Conservation (phyloP, 2,888 invertebrate species). For the Xylota sylvarum region DNA sequence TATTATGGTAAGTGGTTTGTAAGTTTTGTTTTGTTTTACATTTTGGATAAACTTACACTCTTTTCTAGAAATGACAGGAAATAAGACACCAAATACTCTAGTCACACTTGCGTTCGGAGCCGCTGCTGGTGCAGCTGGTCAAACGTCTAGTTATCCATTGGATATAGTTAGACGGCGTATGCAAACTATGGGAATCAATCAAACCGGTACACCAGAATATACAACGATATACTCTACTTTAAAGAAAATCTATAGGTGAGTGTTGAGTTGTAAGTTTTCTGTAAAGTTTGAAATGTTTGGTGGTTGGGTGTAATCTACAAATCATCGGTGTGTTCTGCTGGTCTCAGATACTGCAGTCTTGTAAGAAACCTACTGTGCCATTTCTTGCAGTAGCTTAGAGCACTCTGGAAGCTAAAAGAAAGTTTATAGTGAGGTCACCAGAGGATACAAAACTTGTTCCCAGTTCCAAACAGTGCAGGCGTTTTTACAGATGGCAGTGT, state of each 20-base stretch:
- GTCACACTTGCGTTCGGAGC: constrained; percentile 94
- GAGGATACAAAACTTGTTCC: no score
- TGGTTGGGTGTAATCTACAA: no score
- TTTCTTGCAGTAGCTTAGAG: no score
- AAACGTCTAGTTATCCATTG: constrained; percentile 98
- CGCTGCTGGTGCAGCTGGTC: constrained; percentile 95
- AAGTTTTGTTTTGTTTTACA: background rate
- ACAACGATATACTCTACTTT: constrained; percentile 89
- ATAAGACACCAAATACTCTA: constrained; percentile 86
- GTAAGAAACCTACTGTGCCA: no score
- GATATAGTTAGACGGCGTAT: constrained; percentile 92
- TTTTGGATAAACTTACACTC: background rate
- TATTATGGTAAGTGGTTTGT: constrained; percentile 87
- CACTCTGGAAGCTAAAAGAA: no score
- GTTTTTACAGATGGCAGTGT: no score
- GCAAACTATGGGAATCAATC: constrained; percentile 86
- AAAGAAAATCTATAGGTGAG: constrained; percentile 89
- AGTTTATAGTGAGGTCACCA: no score
- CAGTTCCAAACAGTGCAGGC: no score
- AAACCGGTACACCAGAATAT: constrained; percentile 86
- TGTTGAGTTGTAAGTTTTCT: background rate
- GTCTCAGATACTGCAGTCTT: no score
- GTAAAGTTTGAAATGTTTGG: no score
- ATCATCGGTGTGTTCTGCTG: no score
- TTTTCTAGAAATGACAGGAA: constrained; percentile 84